Percentiles rank a stretch among this genome's conserved stretches.
These are phyloP conservation scores for Ancistrus triradiatus DNA, from an alignment of 2,113 vertebrate genomes.

Conservation along the genomic window DNA sequence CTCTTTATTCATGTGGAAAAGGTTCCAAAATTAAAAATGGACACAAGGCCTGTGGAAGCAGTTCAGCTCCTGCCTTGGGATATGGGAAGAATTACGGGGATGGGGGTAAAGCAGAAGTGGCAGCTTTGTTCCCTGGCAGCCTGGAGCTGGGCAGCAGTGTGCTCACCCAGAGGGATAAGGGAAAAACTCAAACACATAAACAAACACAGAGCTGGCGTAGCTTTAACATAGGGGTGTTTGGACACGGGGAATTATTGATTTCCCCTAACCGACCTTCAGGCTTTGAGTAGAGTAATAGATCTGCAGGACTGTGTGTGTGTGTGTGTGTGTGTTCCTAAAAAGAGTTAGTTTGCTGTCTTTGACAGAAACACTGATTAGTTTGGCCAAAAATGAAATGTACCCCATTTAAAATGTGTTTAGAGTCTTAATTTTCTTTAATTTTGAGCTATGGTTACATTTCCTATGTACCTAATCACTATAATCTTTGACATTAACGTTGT, in stretches of 20 bases:
- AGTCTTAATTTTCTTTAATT: no score
- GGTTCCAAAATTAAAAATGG: no score
- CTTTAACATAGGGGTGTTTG: conserved; percentile 30
- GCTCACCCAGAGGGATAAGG: neutral
- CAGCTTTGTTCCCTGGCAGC: neutral
- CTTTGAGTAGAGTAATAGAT: conserved; percentile 39
- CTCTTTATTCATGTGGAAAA: no score
- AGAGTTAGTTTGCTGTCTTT: no score
- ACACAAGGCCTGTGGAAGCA: neutral
- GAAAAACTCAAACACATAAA: conserved; percentile 4
- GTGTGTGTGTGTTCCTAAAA: conserved; percentile 7
- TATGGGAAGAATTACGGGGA: no score
- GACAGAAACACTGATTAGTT: no score
- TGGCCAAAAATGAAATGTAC: no score
- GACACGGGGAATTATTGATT: conserved; percentile 45
- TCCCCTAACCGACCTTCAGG: conserved; percentile 41
- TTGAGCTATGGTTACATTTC: no score
- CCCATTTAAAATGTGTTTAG: no score
- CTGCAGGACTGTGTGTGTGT: conserved; percentile 37
- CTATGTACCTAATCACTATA: no score
- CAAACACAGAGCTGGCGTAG: conserved; percentile 8
- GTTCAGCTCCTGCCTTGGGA: neutral
- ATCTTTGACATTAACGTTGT: no score
- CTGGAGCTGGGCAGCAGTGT: neutral
- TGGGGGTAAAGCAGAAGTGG: neutral